Percentiles rank a stretch among this genome's conserved stretches.
These are phyloP conservation scores for Aldabrachelys gigantea DNA, from an alignment of 2,113 vertebrate genomes.

Conservation along the genomic window DNA sequence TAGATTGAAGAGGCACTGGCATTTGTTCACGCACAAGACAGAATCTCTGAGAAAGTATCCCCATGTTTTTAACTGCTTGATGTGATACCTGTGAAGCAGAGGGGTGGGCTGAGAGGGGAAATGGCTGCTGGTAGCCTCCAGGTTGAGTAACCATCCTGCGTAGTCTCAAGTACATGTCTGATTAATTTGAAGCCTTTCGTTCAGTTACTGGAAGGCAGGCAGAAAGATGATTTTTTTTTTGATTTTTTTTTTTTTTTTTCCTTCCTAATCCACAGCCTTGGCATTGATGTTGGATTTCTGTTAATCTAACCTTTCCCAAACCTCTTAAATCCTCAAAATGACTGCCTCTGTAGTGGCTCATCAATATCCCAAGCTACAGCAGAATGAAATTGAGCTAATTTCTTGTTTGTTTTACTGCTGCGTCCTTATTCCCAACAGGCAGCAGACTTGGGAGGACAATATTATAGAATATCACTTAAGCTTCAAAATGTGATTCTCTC, in stretches of 20 bases:
- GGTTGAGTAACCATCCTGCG: too few relatives aligned
- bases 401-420: background rate
- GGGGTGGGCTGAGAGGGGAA: background rate
- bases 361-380: background rate
- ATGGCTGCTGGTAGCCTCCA: background rate
- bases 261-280: background rate
- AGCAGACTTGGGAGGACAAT: background rate
- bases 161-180: too few relatives aligned
- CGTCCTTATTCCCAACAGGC: background rate
- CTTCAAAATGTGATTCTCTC: background rate
- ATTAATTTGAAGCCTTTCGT: background rate
- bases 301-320: background rate
- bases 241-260: background rate
- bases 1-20: too few relatives aligned
- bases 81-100: background rate
- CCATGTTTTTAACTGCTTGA: background rate
- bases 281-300: background rate
- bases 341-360: background rate
- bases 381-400: background rate
- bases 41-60: too few relatives aligned
- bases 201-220: background rate
- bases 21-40: too few relatives aligned
- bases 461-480: background rate
- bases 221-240: background rate
- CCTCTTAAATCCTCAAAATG: background rate